Conservation (phyloP, 2,888 invertebrate species). For the Sarcophaga variegata region DNA sequence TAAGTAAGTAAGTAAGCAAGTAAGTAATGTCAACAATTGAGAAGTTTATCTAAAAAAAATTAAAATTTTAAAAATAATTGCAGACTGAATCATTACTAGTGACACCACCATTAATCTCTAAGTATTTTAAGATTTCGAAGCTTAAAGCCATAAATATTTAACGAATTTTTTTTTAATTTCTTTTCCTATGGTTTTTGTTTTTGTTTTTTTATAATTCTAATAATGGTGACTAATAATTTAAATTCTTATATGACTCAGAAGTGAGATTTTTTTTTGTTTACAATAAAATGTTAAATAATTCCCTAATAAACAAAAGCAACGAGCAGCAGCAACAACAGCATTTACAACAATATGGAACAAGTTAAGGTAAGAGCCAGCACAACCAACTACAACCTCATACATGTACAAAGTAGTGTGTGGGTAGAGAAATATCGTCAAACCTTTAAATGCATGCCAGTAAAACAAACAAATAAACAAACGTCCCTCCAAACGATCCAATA, state of each 20-base stretch:
- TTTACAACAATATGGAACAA: slow-evolving; percentile 35
- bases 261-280: slow-evolving; percentile 34
- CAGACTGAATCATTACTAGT: too few species aligned
- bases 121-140: slow-evolving; percentile 10
- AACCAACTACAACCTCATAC: too few species aligned
- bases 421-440: slow-evolving; percentile 48
- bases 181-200: not conserved
- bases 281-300: slow-evolving; percentile 61
- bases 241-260: slow-evolving; percentile 57
- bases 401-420: slow-evolving; percentile 34
- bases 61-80: too few species aligned
- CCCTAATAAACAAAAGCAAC: slow-evolving; percentile 59
- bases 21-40: too few species aligned
- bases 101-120: not conserved
- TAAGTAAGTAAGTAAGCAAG: too few species aligned
- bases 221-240: slow-evolving; percentile 60
- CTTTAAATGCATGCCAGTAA: not conserved
- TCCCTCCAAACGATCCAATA: not conserved
- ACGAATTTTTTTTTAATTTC: slow-evolving; percentile 15
- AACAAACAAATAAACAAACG: not conserved
- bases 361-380: slow-evolving; percentile 27
- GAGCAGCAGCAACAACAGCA: slow-evolving; percentile 32
- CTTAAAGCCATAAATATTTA: slow-evolving; percentile 17
- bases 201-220: slow-evolving; percentile 33
- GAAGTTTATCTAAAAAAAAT: too few species aligned